A percentile compares a stretch with the other conserved stretches of the same genome.
Conservation (phyloP, 2,888 invertebrate species). For the Neria commutata region DNA sequence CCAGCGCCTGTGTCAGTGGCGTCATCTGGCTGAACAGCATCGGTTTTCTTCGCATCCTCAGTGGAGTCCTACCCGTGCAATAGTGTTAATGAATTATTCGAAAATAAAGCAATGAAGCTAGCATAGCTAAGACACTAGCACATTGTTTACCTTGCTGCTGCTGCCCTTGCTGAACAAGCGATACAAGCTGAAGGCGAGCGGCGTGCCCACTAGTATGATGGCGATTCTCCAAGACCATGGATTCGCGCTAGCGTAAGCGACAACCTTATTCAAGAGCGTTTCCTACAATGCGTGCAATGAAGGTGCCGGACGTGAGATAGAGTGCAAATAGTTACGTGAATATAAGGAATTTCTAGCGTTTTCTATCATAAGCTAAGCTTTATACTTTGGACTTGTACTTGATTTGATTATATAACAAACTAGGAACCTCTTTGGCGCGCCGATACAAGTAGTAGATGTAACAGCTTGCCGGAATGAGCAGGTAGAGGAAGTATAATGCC, state of each 20-base stretch:
- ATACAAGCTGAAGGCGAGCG: conserved; percentile 80
- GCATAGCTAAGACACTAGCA: not conserved
- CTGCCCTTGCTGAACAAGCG: conserved; percentile 66
- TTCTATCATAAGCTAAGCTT: not conserved
- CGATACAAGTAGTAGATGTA: conserved; percentile 74
- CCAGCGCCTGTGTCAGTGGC: conserved; percentile 34
- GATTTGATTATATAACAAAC: conserved; percentile 13
- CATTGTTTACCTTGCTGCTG: conserved; percentile 63
- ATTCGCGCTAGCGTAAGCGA: conserved; percentile 79
- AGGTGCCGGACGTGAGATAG: too few relatives aligned
- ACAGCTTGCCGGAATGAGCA: conserved; percentile 71
- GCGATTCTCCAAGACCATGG: conserved; percentile 92
- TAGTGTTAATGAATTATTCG: not conserved
- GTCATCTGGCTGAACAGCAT: conserved; percentile 69
- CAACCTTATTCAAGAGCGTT: conserved; percentile 75
- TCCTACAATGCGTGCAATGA: conserved; percentile 67
- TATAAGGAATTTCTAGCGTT: conserved; percentile 10
- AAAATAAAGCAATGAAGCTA: not conserved
- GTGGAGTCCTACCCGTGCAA: conserved; percentile 61
- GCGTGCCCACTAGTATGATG: conserved; percentile 77
- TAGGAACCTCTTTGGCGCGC: conserved; percentile 69
- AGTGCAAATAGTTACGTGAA: conserved; percentile 33
- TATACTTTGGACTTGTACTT: not conserved
- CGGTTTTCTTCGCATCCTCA: conserved; percentile 72
- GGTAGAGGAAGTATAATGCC: conserved; percentile 80